These are phyloP conservation scores for Beaufortia kweichowensis DNA, from an alignment of 2,113 vertebrate species.

Conservation along the genomic window DNA sequence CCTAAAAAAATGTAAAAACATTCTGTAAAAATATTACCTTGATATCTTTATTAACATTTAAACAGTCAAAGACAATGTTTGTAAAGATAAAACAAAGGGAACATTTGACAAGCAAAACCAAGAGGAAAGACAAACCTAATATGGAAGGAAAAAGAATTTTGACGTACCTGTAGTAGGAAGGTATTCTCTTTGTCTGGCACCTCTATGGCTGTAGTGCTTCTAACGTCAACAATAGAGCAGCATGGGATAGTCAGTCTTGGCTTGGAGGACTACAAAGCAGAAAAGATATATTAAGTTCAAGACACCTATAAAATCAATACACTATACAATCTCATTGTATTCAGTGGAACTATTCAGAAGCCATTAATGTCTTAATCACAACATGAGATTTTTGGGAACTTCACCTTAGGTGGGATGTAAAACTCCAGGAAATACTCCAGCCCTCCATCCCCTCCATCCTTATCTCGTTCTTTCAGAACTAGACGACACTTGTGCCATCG, in stretches of 20 bases:
- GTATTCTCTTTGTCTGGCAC: conserved; percentile 92
- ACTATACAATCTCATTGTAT: no score
- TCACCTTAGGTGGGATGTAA: conserved; percentile 90
- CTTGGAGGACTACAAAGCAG: conserved; percentile 76
- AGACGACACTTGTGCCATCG: conserved; percentile 90
- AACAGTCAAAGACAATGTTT: no score
- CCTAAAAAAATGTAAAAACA: no score
- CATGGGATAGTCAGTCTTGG: conserved; percentile 84
- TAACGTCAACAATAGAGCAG: conserved; percentile 81
- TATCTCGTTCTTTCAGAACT: conserved; percentile 78
- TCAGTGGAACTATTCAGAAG: no score
- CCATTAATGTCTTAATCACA: no score
- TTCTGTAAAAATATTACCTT: no score
- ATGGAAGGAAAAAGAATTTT: background rate
- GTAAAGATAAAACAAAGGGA: no score
- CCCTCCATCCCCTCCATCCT: conserved; percentile 71
- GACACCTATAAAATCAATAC: background rate
- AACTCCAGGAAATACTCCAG: conserved; percentile 87
- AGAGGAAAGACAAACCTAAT: no score
- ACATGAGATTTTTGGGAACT: conserved; percentile 21
- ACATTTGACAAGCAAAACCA: no score
- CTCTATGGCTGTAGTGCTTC: conserved; percentile 86
- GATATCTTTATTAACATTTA: no score
- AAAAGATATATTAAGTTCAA: background rate
- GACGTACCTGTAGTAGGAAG: conserved; percentile 84